Evolutionary conservation across 1,140 invertebrate species (phyloP).

Genomic region (Ceratosolen fusciceps): DNA sequence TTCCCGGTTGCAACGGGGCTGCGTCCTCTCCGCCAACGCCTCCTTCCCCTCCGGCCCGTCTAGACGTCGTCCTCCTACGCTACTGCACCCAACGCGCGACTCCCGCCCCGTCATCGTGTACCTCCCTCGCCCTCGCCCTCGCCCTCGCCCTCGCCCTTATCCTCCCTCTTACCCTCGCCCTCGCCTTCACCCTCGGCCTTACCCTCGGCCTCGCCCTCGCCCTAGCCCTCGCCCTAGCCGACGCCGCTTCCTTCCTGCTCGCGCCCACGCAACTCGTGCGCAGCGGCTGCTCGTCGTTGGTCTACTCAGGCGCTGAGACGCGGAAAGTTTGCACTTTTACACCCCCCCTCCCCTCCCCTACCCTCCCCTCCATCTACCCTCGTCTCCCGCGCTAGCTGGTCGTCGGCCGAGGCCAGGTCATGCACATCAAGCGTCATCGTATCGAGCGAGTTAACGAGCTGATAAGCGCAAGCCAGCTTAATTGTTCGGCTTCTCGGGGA

Average conservation of each 20-base stretch:
- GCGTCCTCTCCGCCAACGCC: slow-evolving; percentile 49
- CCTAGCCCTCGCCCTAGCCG: not conserved
- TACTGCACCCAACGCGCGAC: slow-evolving; percentile 60
- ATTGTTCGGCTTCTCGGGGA: not conserved
- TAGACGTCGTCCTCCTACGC: slow-evolving; percentile 68
- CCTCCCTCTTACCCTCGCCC: not conserved
- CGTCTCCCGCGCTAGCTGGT: too few relatives aligned
- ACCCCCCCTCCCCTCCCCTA: too few relatives aligned
- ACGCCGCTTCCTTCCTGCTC: not conserved
- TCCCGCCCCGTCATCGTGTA: slow-evolving; percentile 52
- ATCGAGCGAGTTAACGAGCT: slow-evolving; percentile 1
- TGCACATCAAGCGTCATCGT: slow-evolving; percentile 4
- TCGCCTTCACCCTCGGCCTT: not conserved
- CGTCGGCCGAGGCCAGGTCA: not conserved
- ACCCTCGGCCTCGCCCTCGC: slow-evolving; percentile 50
- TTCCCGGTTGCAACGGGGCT: slow-evolving; percentile 46
- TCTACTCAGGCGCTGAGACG: not conserved
- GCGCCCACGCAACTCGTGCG: not conserved
- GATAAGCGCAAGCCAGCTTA: not conserved
- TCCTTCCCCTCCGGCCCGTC: slow-evolving; percentile 64
- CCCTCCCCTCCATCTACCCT: too few relatives aligned
- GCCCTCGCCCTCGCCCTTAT: slow-evolving; percentile 52
- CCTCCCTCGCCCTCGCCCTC: slow-evolving; percentile 31
- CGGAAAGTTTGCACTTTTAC: not conserved
- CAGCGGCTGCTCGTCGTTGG: not conserved